Evolutionary conservation across 2,797 vertebrate species (phyloP).

Genomic region (Aphelocoma californica): DNA sequence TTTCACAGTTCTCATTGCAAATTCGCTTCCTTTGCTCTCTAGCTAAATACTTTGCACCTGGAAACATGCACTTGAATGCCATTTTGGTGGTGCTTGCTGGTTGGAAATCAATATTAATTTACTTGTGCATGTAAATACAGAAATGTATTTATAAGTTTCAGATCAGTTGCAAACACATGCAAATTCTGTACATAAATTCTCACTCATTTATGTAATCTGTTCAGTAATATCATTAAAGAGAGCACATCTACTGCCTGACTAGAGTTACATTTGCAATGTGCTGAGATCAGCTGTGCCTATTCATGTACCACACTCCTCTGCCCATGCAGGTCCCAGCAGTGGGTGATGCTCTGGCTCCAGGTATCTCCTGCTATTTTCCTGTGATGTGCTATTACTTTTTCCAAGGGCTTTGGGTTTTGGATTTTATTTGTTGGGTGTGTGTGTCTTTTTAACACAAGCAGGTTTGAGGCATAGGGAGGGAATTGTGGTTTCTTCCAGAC

Average conservation of each 20-base stretch:
- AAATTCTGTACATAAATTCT: conserved; percentile 69
- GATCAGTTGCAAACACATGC: conserved; percentile 68
- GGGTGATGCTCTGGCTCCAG: conserved; percentile 49
- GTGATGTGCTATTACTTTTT: background rate
- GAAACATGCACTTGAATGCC: conserved; percentile 55
- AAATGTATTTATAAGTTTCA: conserved; percentile 64
- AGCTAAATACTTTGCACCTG: conserved; percentile 41
- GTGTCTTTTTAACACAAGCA: background rate
- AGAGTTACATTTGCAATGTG: conserved; percentile 47
- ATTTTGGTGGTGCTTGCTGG: conserved; percentile 31
- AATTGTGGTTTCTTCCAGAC: background rate
- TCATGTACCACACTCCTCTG: background rate
- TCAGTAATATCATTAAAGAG: conserved; percentile 62
- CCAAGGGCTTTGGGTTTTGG: background rate
- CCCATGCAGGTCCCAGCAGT: conserved; percentile 10
- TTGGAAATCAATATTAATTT: conserved; percentile 65
- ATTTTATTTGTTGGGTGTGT: background rate
- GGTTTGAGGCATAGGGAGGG: background rate
- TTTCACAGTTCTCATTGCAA: conserved; percentile 22
- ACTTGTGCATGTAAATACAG: conserved; percentile 57
- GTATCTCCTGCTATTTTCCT: background rate
- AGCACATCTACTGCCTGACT: conserved; percentile 56
- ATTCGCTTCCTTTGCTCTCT: conserved; percentile 42
- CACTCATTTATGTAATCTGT: conserved; percentile 66
- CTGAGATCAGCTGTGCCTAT: conserved; percentile 54